Evolutionary conservation across 53 echinoderm and acorn worm genomes (phyloP), one percentile per base, ranked within the genome.

Genomic region (Mesocentrotus franciscanus): DNA sequence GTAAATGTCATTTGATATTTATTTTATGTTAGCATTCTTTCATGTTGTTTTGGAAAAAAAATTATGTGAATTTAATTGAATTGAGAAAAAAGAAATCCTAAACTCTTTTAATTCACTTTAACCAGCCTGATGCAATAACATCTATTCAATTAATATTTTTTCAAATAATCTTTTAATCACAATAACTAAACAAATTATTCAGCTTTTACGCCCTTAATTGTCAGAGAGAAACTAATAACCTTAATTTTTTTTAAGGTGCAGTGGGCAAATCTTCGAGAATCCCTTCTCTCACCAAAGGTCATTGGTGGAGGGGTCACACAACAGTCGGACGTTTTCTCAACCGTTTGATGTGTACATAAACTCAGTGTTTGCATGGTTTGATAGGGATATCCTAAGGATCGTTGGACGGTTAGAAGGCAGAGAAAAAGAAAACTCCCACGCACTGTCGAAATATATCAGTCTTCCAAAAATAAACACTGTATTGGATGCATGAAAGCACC

Each of bases 331-430:
- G 87, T n/a, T 87, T 33, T 58, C 87, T 87, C 17, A 24, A 29
- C 27, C 59, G 58, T 87, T 87, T 20, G 58, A 56, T 87, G 26
- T 27, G 87, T 87, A 56, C 59, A 87, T 58, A 87, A 87, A 87
- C 57, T 87, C 26, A 87, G 9, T 87, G 87, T 87, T 87, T 87
- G 87, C 58, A 4, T 34, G 58, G 26, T 87, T 87, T 57, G 87
- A 87, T 87, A 87, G 57, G 87, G 57, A 58, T 27, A 58, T 87
- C 87, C n/a, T 87, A 7, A 9, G 87, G 27, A 14, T 17, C 24
- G 11, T 57, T 26, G 29, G n/a, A n/a, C 10, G 59, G n/a, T 26
- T n/a, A 26, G 13, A 87, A 87, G 13, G 57, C 56, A 10, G 56
- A 56, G 36, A 27, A 7, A 75, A 75, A 11, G 85, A 56, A 57